Conservation (phyloP, 2,888 invertebrate species). For the Epirrita christyi region DNA sequence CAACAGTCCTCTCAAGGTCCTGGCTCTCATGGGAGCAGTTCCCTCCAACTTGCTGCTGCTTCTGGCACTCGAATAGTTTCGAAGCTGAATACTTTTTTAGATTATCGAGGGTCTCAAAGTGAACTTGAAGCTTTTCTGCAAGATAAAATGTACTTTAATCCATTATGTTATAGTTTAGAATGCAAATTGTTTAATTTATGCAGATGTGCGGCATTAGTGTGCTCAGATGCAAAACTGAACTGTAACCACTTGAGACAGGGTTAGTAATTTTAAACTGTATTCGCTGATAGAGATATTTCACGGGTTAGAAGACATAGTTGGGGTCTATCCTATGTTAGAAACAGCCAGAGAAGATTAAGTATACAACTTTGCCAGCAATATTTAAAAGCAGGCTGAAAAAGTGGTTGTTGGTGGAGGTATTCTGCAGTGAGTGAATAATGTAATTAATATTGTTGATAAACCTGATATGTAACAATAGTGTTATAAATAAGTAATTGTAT, state of each 20-base stretch:
- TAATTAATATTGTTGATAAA: too few relatives aligned
- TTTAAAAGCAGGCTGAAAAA: too few relatives aligned
- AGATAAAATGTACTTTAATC: constrained; percentile 19
- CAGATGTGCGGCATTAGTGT: constrained; percentile 4
- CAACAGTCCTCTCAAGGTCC: constrained; percentile 78
- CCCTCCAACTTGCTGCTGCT: constrained; percentile 79
- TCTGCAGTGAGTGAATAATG: too few relatives aligned
- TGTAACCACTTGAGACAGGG: constrained; percentile 5
- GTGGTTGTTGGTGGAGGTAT: too few relatives aligned
- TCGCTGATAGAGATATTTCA: too few relatives aligned
- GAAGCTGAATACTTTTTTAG: constrained; percentile 80
- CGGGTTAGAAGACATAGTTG: too few relatives aligned
- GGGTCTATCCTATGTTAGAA: too few relatives aligned
- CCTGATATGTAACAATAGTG: too few relatives aligned
- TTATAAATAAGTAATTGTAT: too few relatives aligned
- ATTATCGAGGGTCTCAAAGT: constrained; percentile 79
- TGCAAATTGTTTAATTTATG: constrained; percentile 17
- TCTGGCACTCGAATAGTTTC: constrained; percentile 78
- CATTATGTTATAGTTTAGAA: constrained; percentile 4
- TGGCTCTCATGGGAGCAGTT: constrained; percentile 82
- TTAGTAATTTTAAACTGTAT: constrained; percentile 4
- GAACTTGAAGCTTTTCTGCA: constrained; percentile 79
- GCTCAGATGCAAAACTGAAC: constrained; percentile 10
- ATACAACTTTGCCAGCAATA: too few relatives aligned
- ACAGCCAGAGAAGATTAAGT: too few relatives aligned